Percentiles rank a stretch among this genome's conserved stretches.
phyloP scores from a whole-genome alignment of 2,797 vertebrate species.

The Myioborus miniatus region DNA sequence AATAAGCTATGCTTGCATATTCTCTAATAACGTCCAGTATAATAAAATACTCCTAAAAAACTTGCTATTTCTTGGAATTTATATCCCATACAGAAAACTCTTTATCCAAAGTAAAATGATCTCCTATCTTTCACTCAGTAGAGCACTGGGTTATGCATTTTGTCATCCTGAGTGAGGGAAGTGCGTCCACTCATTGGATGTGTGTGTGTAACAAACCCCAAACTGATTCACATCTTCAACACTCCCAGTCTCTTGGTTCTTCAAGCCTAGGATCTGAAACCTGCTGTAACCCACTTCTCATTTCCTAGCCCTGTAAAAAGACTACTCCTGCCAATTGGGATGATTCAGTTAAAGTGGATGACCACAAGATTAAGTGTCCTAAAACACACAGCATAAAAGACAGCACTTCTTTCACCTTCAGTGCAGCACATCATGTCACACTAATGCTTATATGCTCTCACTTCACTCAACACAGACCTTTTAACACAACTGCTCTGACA shows the following conservation, averaged over 20 bases:
- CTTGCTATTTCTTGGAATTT: not conserved
- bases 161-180: not conserved
- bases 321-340: not conserved
- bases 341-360: not conserved
- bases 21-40: not conserved
- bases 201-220: not conserved
- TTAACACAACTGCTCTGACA: not conserved
- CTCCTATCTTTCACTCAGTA: not conserved
- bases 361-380: not conserved
- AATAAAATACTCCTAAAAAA: not conserved
- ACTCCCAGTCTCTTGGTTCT: not conserved
- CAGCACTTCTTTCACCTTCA: not conserved
- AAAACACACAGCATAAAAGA: not conserved
- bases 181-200: fast-evolving
- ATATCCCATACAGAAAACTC: not conserved
- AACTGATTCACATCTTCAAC: not conserved
- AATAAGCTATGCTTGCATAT: not conserved
- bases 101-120: not conserved
- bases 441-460: not conserved
- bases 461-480: not conserved
- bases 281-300: not conserved
- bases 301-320: not conserved
- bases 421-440: not conserved
- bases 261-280: not conserved
- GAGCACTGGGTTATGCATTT: not conserved